Conservation (phyloP, 1,140 invertebrate species). For the Lasioglossum albipes region DNA sequence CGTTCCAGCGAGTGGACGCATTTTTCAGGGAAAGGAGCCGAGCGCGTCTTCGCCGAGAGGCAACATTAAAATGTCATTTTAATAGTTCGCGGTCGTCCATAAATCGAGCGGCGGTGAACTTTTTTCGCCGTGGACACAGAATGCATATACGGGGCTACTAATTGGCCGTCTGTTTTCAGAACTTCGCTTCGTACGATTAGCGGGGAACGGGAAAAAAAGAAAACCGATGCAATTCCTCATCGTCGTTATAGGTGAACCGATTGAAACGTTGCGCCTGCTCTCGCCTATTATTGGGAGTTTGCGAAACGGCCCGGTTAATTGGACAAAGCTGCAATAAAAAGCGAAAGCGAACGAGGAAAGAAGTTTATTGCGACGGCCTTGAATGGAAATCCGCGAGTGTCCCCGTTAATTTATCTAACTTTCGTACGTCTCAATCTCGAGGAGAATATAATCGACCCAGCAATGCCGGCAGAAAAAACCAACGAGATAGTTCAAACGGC, state of each 20-base stretch:
- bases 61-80: slow-evolving; percentile 17
- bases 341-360: neutral
- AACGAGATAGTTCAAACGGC: too few relatives aligned
- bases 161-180: neutral
- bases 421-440: neutral
- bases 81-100: neutral
- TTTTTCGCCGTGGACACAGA: neutral
- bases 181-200: slow-evolving; percentile 1
- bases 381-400: neutral
- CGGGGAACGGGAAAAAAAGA: neutral
- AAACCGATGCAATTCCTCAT: neutral
- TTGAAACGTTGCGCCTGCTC: neutral
- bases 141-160: neutral
- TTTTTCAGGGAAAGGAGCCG: neutral
- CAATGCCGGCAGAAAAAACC: too few relatives aligned
- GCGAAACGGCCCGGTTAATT: neutral
- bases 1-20: neutral
- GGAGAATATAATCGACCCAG: too few relatives aligned
- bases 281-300: neutral
- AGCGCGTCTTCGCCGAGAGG: neutral
- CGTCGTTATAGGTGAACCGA: neutral
- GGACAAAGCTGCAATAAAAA: neutral
- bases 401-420: neutral
- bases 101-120: neutral
- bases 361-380: neutral